Percentiles rank a stretch among this genome's conserved stretches.
phyloP scores from a whole-genome alignment of 1,140 invertebrate species.

The Ceratina japonica region DNA sequence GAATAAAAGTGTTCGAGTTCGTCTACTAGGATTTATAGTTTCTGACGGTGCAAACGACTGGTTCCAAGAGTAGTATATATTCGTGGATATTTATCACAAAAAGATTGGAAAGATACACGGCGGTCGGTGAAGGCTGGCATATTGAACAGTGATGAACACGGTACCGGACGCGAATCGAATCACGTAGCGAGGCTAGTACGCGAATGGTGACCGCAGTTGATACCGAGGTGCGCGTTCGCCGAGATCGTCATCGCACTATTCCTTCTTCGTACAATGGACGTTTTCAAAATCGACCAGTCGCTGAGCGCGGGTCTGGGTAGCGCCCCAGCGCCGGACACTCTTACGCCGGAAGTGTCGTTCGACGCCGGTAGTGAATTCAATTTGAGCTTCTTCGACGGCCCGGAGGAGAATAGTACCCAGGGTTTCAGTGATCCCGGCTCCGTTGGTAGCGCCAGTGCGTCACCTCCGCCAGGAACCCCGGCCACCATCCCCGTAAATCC shows the following conservation, averaged over 20 bases:
- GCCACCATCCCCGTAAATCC: slow-evolving; percentile 70
- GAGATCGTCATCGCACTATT: slow-evolving; percentile 31
- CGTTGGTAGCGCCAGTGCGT: slow-evolving; percentile 82
- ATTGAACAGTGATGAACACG: slow-evolving; percentile 7
- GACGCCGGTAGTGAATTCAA: slow-evolving; percentile 88
- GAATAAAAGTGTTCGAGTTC: no score
- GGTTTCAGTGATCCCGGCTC: slow-evolving; percentile 85
- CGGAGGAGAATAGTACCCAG: slow-evolving; percentile 83
- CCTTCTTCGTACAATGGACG: slow-evolving; percentile 80
- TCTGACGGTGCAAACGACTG: no score
- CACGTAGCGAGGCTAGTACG: slow-evolving; percentile 19
- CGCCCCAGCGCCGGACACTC: slow-evolving; percentile 81
- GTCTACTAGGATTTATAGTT: no score
- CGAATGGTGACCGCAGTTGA: slow-evolving; percentile 56
- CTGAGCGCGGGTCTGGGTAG: slow-evolving; percentile 81
- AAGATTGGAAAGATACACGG: not conserved
- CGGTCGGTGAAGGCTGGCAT: not conserved
- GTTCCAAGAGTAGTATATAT: no score
- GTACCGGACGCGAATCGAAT: slow-evolving; percentile 10
- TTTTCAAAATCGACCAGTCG: slow-evolving; percentile 84
- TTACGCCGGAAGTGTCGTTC: slow-evolving; percentile 85
- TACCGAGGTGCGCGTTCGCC: slow-evolving; percentile 50
- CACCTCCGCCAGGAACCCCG: slow-evolving; percentile 79
- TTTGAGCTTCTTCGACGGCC: slow-evolving; percentile 87
- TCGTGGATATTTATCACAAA: no score